Conservation (phyloP, 2,888 invertebrate species). For the Hymenopus coronatus region DNA sequence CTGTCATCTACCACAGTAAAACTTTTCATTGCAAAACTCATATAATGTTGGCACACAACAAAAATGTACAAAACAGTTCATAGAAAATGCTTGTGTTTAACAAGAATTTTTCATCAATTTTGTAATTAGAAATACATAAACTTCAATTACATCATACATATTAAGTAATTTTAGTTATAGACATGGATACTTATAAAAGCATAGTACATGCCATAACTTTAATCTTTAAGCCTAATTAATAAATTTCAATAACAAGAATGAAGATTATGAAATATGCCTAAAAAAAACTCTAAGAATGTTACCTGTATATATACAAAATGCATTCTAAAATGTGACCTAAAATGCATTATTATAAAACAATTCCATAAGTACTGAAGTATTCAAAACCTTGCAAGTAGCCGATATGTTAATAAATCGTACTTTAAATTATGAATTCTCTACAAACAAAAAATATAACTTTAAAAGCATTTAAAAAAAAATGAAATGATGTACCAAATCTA, state of each 20-base stretch:
- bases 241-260: background rate
- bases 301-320: slow-evolving; percentile 13
- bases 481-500: slow-evolving; percentile 9
- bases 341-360: background rate
- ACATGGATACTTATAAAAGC: background rate
- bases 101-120: background rate
- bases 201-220: background rate
- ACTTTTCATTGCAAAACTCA: background rate
- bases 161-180: background rate
- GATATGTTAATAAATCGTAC: background rate
- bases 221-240: background rate
- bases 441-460: background rate
- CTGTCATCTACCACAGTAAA: background rate
- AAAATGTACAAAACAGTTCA: background rate
- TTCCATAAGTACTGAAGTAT: background rate
- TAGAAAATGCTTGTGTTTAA: background rate
- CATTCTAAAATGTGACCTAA: background rate
- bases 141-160: background rate
- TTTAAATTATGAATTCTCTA: background rate
- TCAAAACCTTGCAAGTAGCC: background rate
- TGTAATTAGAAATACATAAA: background rate
- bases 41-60: background rate
- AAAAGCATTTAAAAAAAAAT: background rate
- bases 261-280: background rate
- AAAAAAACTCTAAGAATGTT: background rate